Evolutionary conservation across 1,140 invertebrate species (phyloP).

Genomic region (Drosophila ogumai): DNA sequence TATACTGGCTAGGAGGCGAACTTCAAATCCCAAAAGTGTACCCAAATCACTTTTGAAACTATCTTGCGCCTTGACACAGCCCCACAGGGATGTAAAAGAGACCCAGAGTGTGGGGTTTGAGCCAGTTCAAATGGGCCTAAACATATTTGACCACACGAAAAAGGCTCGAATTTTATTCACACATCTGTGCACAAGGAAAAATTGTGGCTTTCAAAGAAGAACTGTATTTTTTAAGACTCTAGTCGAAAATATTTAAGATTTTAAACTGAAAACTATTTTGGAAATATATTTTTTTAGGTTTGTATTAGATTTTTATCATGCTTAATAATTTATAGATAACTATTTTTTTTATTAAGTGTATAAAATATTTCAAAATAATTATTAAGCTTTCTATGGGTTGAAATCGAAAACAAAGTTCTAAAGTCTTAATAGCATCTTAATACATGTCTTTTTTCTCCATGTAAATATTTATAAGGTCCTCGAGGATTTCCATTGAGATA

Average conservation of each 20-base stretch:
- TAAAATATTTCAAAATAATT: not conserved
- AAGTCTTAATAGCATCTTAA: too few species aligned
- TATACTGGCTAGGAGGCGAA: slow-evolving; percentile 9
- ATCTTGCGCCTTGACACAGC: slow-evolving; percentile 79
- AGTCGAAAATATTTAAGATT: not conserved
- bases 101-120: slow-evolving; percentile 7
- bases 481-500: slow-evolving; percentile 79
- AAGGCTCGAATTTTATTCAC: slow-evolving; percentile 52
- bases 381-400: not conserved
- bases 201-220: not conserved
- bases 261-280: too few species aligned
- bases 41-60: slow-evolving; percentile 83
- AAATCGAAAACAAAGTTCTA: too few species aligned
- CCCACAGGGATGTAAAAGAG: slow-evolving; percentile 34
- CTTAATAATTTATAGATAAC: not conserved
- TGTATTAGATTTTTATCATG: too few species aligned
- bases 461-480: slow-evolving; percentile 80
- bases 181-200: slow-evolving; percentile 30
- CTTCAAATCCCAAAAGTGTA: slow-evolving; percentile 77
- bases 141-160: slow-evolving; percentile 70
- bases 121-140: slow-evolving; percentile 41
- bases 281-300: not conserved
- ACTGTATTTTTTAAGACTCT: too few species aligned
- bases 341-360: not conserved
- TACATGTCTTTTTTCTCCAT: not conserved